These are phyloP conservation scores for Tretioscincus oriximinensis DNA, from an alignment of 2,113 vertebrate genomes.

Conservation along the genomic window DNA sequence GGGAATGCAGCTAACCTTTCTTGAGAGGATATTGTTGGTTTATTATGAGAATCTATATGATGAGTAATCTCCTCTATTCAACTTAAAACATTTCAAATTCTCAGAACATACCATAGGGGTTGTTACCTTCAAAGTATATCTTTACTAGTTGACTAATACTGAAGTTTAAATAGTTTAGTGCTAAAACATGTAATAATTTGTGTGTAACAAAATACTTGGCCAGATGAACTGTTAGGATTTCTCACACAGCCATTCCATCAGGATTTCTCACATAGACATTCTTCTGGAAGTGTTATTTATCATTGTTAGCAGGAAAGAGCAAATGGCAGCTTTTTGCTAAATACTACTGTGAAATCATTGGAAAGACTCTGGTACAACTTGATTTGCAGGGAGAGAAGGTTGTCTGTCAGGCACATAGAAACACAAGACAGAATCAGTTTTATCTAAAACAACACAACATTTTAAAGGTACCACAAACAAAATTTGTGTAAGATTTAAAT, in stretches of 20 bases:
- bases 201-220: too few species aligned
- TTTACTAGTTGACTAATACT: background rate
- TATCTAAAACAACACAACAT: background rate
- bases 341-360: too few species aligned
- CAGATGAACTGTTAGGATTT: background rate
- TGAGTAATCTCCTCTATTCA: background rate
- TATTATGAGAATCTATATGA: background rate
- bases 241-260: background rate
- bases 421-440: background rate
- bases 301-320: background rate
- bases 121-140: background rate
- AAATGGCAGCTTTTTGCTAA: background rate
- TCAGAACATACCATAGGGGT: too few species aligned
- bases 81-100: background rate
- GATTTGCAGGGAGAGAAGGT: background rate
- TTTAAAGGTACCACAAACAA: background rate
- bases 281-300: background rate
- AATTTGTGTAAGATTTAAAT: background rate
- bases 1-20: background rate
- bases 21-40: background rate
- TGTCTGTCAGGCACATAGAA: too few species aligned
- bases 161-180: background rate
- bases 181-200: background rate
- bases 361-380: background rate
- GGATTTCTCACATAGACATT: background rate